These are phyloP conservation scores for Myiothlypis chrysogaster DNA, from an alignment of 2,797 vertebrate genomes.

Conservation along the genomic window DNA sequence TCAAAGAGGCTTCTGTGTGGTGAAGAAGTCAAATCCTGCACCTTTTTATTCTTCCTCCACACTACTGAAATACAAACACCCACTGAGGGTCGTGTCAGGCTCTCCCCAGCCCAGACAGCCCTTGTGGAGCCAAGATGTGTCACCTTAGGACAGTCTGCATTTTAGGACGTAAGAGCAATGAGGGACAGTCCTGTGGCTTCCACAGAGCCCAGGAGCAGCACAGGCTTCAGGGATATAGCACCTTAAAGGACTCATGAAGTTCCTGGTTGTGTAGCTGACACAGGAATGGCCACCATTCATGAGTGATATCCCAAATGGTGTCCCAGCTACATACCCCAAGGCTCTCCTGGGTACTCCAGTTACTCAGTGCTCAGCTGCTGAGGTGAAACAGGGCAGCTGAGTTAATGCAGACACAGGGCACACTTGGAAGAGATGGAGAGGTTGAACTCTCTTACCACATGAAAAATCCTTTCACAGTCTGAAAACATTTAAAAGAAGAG, in stretches of 20 bases:
- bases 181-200: background rate
- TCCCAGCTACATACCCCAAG: accelerated
- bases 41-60: background rate
- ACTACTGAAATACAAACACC: background rate
- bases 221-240: background rate
- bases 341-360: background rate
- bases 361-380: background rate
- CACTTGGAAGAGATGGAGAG: background rate
- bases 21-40: background rate
- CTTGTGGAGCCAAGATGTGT: background rate
- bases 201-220: background rate
- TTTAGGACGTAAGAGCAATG: background rate
- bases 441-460: background rate
- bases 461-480: background rate
- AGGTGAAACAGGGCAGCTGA: background rate
- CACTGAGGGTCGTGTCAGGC: background rate
- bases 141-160: background rate
- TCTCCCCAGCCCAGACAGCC: background rate
- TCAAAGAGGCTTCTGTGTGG: background rate
- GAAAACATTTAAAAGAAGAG: background rate
- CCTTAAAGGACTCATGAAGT: background rate
- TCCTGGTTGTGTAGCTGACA: background rate
- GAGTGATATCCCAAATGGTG: background rate
- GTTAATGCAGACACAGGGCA: background rate
- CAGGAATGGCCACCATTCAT: background rate